Conservation (phyloP, 2,888 invertebrate species). For the Stenichneumon culpator region DNA sequence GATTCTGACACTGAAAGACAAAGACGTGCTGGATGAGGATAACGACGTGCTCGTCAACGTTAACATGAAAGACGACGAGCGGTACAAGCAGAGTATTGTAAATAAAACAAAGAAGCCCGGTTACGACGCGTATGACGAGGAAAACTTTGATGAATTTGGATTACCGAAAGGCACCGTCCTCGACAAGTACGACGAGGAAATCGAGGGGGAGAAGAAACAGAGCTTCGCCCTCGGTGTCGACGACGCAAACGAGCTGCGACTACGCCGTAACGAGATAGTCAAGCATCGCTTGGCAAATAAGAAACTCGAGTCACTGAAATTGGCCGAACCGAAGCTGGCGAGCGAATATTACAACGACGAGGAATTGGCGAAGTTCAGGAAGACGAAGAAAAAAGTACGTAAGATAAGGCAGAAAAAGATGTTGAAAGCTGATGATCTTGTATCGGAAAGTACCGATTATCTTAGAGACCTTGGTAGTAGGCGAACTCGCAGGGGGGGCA, state of each 20-base stretch:
- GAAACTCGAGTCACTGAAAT: constrained; percentile 91
- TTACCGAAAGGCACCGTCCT: constrained; percentile 90
- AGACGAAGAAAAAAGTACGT: constrained; percentile 92
- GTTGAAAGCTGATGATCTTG: constrained; percentile 91
- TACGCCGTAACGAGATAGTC: constrained; percentile 84
- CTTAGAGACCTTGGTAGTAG: constrained; percentile 83
- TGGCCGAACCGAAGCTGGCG: constrained; percentile 90
- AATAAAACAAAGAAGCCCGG: constrained; percentile 94
- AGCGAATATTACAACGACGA: constrained; percentile 95
- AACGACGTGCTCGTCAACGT: constrained; percentile 96
- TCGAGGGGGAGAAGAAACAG: constrained; percentile 90
- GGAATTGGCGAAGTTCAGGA: constrained; percentile 94
- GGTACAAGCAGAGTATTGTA: constrained; percentile 92
- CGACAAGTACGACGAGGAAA: constrained; percentile 97
- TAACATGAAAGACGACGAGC: constrained; percentile 93
- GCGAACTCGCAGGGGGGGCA: constrained; percentile 86
- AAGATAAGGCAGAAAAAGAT: constrained; percentile 89
- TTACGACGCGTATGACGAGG: constrained; percentile 95
- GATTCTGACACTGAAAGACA: constrained; percentile 97
- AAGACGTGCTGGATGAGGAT: constrained; percentile 94
- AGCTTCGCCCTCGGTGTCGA: constrained; percentile 93
- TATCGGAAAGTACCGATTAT: constrained; percentile 84
- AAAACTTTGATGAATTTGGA: constrained; percentile 90
- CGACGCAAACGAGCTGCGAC: constrained; percentile 86
- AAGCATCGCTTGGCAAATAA: constrained; percentile 89